Percentiles rank a stretch among this genome's conserved stretches.
These are phyloP conservation scores for Diplazon laetatorius DNA, from an alignment of 2,888 invertebrate species.

Conservation along the genomic window DNA sequence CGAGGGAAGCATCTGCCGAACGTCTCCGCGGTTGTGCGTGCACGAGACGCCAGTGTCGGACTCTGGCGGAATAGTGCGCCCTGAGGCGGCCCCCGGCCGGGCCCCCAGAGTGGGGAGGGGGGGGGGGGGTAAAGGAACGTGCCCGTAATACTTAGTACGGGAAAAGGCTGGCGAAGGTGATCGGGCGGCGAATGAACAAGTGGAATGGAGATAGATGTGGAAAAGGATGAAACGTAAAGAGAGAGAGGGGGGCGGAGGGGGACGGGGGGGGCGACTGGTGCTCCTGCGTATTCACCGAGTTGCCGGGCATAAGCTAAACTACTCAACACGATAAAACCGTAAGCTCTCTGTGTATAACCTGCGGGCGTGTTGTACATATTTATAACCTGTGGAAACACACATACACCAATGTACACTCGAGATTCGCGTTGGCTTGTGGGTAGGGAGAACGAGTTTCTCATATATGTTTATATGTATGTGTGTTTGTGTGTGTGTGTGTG, in stretches of 20 bases:
- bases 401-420: conserved; percentile 3
- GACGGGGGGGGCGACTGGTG: neutral
- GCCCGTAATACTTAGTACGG: conserved; percentile 65
- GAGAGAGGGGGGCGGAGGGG: too few relatives aligned
- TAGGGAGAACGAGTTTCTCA: conserved; percentile 60
- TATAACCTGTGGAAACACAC: conserved; percentile 57
- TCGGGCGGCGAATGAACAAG: conserved; percentile 50
- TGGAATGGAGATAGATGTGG: conserved; percentile 36
- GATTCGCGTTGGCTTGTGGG: conserved; percentile 6
- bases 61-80: conserved; percentile 1
- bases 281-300: conserved; percentile 36
- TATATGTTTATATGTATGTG: conserved; percentile 33
- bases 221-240: conserved; percentile 21
- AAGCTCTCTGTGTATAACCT: conserved; percentile 34
- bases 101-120: too few relatives aligned
- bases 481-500: too few relatives aligned
- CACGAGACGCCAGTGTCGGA: conserved; percentile 1
- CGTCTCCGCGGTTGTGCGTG: conserved; percentile 1
- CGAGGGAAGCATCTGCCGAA: too few relatives aligned
- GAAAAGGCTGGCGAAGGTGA: conserved; percentile 67
- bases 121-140: conserved; percentile 51
- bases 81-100: neutral
- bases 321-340: conserved; percentile 56
- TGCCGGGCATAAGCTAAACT: conserved; percentile 52
- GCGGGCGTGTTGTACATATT: conserved; percentile 60